Base-by-base conservation (phyloP, 1,140 invertebrate genomes). In the Lasaia peninsularis region DNA sequence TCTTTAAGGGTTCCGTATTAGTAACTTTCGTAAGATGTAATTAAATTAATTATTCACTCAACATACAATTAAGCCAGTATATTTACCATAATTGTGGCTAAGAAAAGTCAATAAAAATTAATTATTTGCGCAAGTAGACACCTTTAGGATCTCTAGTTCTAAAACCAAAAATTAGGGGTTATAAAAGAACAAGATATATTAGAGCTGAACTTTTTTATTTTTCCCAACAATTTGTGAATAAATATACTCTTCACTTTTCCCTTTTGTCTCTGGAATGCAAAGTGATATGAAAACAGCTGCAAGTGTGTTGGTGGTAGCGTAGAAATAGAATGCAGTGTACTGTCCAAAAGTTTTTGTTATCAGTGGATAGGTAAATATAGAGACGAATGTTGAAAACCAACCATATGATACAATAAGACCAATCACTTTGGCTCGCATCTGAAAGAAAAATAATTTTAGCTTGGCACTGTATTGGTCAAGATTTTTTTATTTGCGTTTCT, bases 391-490 rank as follows among this genome's bases (percentile, higher is more conserved):
- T 32, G 56, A 51, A 24, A 72, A 64, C 77, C 75, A 80, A 0
- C 65, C 63, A 2, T 63, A 51, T 12, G 63, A 59, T 0, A 73
- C 65, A 8, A 65, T 44, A 4, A 62, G 24, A 1, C 73, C 73
- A 18, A 76, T 65, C 0, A 78, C 32, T 59, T 75, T 77, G 8
- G 75, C 67, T 31, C 75, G 70, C 18, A 77, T 69, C 77, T 80
- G 63, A 21, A 79, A 76, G 28, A 49, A 12, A 44, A 10, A 12
- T 14, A n/a, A n/a, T n/a, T n/a, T n/a, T n/a, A n/a, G n/a, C n/a
- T n/a, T n/a, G n/a, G n/a, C n/a, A n/a, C n/a, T n/a, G n/a, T n/a
- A n/a, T n/a, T n/a, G n/a, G n/a, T n/a, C n/a, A n/a, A n/a, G n/a
- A n/a, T n/a, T n/a, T n/a, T n/a, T n/a, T n/a, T n/a, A n/a, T n/a